A percentile compares a stretch with the other conserved stretches of the same genome.
Evolutionary conservation across 2,113 vertebrate species (phyloP).

Genomic region (Rhynchomys soricoides): DNA sequence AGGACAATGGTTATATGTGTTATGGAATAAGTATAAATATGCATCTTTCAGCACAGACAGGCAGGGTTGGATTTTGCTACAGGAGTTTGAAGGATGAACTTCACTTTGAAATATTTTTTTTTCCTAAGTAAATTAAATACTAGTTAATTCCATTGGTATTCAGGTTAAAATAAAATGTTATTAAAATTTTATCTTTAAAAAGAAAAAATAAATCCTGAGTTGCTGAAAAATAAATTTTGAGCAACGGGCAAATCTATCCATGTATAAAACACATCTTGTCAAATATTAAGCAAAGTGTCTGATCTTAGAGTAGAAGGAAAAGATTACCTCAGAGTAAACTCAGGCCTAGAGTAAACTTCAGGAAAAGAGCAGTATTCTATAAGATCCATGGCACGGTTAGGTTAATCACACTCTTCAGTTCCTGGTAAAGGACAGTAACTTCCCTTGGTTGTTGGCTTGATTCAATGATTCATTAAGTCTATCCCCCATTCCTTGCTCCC

Average conservation of each 20-base stretch:
- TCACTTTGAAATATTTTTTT: not conserved
- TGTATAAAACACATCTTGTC: not conserved
- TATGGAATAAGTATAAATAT: not conserved
- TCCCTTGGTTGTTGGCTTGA: not conserved
- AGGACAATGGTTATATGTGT: not conserved
- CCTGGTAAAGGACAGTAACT: not conserved
- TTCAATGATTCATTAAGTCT: not conserved
- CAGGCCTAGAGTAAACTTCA: not conserved
- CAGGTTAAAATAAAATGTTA: not conserved
- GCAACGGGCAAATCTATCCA: not conserved
- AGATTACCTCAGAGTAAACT: not conserved
- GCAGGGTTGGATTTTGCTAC: not conserved
- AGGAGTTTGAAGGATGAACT: not conserved
- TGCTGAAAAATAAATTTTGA: not conserved
- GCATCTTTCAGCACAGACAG: not conserved
- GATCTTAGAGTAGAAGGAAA: not conserved
- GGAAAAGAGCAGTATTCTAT: not conserved
- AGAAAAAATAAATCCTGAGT: not conserved
- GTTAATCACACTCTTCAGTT: not conserved
- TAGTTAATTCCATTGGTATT: not conserved
- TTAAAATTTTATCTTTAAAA: not conserved
- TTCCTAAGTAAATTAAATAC: slow-evolving; percentile 5
- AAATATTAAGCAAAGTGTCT: slow-evolving; percentile 16
- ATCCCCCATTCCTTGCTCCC: not conserved
- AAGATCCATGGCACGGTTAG: not conserved